Evolutionary conservation across 2,113 vertebrate species (phyloP).

Genomic region (Nyctibius bracteatus): DNA sequence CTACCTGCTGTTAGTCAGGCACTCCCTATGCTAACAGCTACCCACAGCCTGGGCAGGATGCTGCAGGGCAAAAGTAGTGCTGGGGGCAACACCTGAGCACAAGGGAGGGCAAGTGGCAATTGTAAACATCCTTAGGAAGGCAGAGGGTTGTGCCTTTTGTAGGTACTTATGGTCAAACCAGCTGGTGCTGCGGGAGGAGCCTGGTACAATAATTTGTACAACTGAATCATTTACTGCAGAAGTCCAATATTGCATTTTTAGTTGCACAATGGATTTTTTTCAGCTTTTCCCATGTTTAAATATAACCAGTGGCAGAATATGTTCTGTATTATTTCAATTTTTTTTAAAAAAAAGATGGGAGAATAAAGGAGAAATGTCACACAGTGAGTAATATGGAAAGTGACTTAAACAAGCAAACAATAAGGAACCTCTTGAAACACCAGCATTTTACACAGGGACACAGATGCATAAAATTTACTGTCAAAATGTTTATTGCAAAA

Average conservation of each 20-base stretch:
- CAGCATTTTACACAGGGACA: conserved; percentile 68
- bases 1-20: neutral
- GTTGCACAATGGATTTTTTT: neutral
- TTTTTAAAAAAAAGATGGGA: neutral
- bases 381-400: neutral
- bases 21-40: neutral
- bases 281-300: neutral
- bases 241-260: neutral
- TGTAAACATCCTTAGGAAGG: neutral
- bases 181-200: neutral
- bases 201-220: neutral
- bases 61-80: neutral
- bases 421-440: neutral
- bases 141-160: neutral
- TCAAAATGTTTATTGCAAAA: conserved; percentile 88
- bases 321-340: neutral
- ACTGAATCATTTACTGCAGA: neutral
- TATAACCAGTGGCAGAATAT: neutral
- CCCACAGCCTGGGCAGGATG: neutral
- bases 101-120: neutral
- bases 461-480: conserved; percentile 76
- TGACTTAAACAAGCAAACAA: neutral
- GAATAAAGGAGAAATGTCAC: neutral
- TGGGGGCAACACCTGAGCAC: neutral
- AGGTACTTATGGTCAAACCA: neutral